Evolutionary conservation across 2,797 vertebrate species (phyloP), one percentile per base, ranked within the genome.

Genomic region (Tragelaphus oryx): DNA sequence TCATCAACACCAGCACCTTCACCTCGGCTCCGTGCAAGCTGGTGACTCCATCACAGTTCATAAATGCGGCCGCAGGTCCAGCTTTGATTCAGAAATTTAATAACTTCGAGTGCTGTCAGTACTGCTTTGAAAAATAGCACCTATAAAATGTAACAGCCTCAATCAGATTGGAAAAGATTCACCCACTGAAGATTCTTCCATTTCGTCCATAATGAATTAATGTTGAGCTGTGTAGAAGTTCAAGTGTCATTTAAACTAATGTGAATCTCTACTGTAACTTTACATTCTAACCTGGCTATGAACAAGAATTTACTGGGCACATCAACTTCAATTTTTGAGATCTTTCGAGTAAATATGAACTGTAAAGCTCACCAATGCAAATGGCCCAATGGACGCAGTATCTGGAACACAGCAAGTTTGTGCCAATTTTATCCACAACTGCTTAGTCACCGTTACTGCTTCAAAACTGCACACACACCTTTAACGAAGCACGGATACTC

Each of bases 71-170:
- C 97, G 97, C 98, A 98, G 98, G 98, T 98, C 98, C 98, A 97
- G 98, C 98, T 99, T 99, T 99, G 99, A 99, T 99, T 99, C 99
- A 98, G 98, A 99, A 99, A 99, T 99, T 99, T 99, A 99, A 99
- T 99, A 99, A 99, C 99, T 99, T 99, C 98, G 98, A 99, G 99
- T 99, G 99, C 99, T 99, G 99, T 99, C 99, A 99, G 99, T 98
- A 99, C 98, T 97, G 98, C 99, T 99, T 99, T 99, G 99, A 99
- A 99, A 99, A 99, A 99, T 99, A 98, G 99, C 99, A 98, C 99
- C 99, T 99, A 99, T 99, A 99, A 99, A 99, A 99, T 98, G 99
- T 99, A 99, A 99, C 99, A 98, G 99, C 99, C 99, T 99, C 99
- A 99, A 99, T 99, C 99, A 99, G 99, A 99, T 98, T 98, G 99